Percentiles rank a stretch among this genome's conserved stretches.
phyloP scores from a whole-genome alignment of 2,888 invertebrate genomes.

The Empis stercorea region DNA sequence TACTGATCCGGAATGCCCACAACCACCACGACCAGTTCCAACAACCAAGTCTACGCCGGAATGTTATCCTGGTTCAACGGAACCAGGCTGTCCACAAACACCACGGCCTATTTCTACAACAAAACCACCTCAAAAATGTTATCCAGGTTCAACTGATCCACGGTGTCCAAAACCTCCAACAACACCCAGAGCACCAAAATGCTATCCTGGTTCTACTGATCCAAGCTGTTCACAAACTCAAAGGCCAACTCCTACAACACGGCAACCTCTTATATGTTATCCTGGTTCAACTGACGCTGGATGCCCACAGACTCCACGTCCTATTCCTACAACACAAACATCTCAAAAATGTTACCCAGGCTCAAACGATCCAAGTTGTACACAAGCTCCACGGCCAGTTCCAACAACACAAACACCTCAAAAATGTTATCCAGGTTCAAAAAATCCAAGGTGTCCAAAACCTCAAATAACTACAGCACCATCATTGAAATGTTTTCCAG shows the following conservation, averaged over 20 bases:
- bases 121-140: conserved; percentile 18
- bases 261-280: conserved; percentile 17
- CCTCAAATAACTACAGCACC: conserved; percentile 9
- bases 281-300: conserved; percentile 24
- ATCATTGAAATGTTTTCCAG: conserved; percentile 21
- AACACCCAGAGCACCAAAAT: conserved; percentile 7
- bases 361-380: conserved; percentile 24
- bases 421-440: conserved; percentile 20
- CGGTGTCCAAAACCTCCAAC: conserved; percentile 21
- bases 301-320: conserved; percentile 17
- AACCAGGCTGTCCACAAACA: conserved; percentile 25
- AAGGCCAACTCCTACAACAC: conserved; percentile 14
- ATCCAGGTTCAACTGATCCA: conserved; percentile 25
- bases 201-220: conserved; percentile 17
- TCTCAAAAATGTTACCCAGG: conserved; percentile 11
- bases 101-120: conserved; percentile 16
- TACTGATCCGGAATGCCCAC: conserved; percentile 27
- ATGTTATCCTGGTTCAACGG: conserved; percentile 26
- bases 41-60: conserved; percentile 5
- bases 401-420: conserved; percentile 17
- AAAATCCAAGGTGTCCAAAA: conserved; percentile 23
- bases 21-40: conserved; percentile 23
- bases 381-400: conserved; percentile 21
- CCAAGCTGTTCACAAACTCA: conserved; percentile 22
- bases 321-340: conserved; percentile 9